These are phyloP conservation scores for Drosophila quinaria DNA, from an alignment of 2,888 invertebrate species.

Conservation along the genomic window DNA sequence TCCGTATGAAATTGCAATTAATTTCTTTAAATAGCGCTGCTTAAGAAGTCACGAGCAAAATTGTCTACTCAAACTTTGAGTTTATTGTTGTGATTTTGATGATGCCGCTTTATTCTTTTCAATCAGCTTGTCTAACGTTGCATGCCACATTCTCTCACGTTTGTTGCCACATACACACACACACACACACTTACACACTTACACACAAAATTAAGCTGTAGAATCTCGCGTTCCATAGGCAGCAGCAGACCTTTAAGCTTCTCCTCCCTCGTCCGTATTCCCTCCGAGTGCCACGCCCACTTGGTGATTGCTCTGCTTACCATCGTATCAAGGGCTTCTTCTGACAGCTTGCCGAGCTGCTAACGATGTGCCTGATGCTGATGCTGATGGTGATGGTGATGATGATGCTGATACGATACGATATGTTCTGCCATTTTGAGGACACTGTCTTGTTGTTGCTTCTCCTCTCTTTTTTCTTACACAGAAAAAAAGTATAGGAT, in stretches of 20 bases:
- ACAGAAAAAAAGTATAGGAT: no score
- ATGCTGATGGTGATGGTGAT: constrained; percentile 55
- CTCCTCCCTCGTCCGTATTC: no score
- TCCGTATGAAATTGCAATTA: not conserved
- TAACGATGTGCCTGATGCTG: constrained; percentile 67
- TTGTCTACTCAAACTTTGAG: constrained; percentile 12
- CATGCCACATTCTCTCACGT: constrained; percentile 23
- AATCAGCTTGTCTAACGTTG: not conserved
- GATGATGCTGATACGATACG: constrained; percentile 41
- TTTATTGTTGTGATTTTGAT: constrained; percentile 23
- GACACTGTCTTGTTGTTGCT: not conserved
- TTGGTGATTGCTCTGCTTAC: constrained; percentile 8
- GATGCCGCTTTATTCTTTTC: not conserved
- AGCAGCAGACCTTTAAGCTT: not conserved
- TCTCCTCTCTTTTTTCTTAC: no score
- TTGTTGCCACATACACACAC: not conserved
- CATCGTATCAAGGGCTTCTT: constrained; percentile 16
- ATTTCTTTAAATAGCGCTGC: not conserved
- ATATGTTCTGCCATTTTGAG: constrained; percentile 39
- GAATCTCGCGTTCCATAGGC: constrained; percentile 5
- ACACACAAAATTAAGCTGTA: constrained; percentile 31
- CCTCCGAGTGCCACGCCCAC: not conserved
- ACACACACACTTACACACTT: no score
- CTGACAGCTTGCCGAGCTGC: constrained; percentile 49
- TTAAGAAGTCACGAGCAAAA: not conserved